Percentiles rank a stretch among this genome's conserved stretches.
phyloP scores from a whole-genome alignment of 2,797 vertebrate genomes.

The Calcarius lapponicus region DNA sequence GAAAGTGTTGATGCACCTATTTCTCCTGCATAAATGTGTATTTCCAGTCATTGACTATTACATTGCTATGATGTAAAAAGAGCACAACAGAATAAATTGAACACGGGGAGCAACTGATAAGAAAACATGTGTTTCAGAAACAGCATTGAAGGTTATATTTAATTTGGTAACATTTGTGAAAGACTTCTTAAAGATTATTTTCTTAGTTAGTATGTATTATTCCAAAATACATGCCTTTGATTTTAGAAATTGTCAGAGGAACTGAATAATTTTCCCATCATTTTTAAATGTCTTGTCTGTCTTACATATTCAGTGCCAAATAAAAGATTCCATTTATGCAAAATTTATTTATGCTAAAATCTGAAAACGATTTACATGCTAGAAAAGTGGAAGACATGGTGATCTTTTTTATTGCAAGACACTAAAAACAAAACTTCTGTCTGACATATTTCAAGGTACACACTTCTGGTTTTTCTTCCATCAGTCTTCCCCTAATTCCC shows the following conservation, averaged over 20 bases:
- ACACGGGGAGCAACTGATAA: background rate
- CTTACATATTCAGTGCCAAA: constrained; percentile 4
- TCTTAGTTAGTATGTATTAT: constrained; percentile 13
- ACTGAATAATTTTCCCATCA: constrained; percentile 15
- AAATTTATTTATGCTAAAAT: background rate
- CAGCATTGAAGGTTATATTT: background rate
- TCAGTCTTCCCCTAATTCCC: background rate
- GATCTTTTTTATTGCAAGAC: background rate
- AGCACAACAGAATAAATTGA: background rate
- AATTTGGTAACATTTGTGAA: constrained; percentile 18
- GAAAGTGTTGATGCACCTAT: background rate
- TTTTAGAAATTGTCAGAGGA: constrained; percentile 42
- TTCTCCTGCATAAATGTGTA: background rate
- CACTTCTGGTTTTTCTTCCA: background rate
- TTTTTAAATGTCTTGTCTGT: constrained; percentile 29
- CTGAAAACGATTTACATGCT: background rate
- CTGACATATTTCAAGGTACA: background rate
- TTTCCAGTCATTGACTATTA: background rate
- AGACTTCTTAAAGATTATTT: constrained; percentile 2
- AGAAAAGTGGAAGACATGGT: background rate
- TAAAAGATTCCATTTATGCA: constrained; percentile 16
- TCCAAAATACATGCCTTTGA: constrained; percentile 18
- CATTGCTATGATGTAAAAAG: background rate
- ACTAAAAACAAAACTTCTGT: background rate
- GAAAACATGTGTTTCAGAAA: background rate